Percentiles rank a stretch among this genome's conserved stretches.
Evolutionary conservation across 2,113 vertebrate genomes (phyloP).

Genomic region (Riparia riparia): DNA sequence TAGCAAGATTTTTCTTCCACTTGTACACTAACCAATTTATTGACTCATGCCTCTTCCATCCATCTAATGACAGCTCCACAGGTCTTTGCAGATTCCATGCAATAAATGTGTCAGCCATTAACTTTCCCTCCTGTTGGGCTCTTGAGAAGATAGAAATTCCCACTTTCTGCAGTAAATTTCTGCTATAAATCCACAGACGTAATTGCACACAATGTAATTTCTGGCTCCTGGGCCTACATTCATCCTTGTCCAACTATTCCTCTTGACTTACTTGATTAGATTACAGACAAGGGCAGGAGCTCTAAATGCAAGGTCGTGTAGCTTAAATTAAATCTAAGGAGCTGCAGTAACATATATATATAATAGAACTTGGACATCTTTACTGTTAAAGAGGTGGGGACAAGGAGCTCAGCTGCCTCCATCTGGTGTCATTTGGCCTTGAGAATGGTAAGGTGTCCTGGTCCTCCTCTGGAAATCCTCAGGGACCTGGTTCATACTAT

Average conservation of each 20-base stretch:
- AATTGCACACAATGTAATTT: slow-evolving; percentile 61
- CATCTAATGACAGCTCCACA: background rate
- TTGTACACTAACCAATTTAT: background rate
- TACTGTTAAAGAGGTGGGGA: background rate
- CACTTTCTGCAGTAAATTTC: slow-evolving; percentile 45
- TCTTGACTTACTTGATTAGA: slow-evolving; percentile 57
- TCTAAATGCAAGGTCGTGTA: slow-evolving; percentile 55
- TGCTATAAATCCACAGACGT: slow-evolving; percentile 57
- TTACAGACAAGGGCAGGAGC: slow-evolving; percentile 46
- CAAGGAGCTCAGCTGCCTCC: background rate
- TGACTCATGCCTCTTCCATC: background rate
- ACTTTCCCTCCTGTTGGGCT: slow-evolving; percentile 1
- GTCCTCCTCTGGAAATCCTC: background rate
- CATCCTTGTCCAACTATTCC: slow-evolving; percentile 51
- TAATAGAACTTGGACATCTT: background rate
- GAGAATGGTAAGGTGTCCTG: background rate
- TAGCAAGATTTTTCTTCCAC: background rate
- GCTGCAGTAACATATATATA: background rate
- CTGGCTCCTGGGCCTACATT: slow-evolving; percentile 31
- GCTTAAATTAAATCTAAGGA: slow-evolving; percentile 60
- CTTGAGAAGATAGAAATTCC: slow-evolving; percentile 21
- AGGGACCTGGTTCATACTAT: background rate
- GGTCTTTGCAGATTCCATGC: background rate
- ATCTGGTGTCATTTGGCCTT: background rate
- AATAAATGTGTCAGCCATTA: slow-evolving; percentile 28